Evolutionary conservation across 2,888 invertebrate species (phyloP).

Genomic region (Sthenelais limicola): DNA sequence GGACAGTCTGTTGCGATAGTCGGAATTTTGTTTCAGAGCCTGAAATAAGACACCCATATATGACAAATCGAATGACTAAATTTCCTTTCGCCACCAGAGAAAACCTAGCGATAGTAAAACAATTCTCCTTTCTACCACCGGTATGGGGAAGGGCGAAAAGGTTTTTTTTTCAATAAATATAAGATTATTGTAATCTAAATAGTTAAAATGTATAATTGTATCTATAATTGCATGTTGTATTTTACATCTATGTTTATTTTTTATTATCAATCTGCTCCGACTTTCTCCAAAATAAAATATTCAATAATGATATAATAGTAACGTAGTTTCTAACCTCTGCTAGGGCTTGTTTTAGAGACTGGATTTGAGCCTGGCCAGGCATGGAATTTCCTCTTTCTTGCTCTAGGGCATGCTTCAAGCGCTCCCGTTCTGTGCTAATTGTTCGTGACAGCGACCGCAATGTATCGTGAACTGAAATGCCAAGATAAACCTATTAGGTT

Average conservation of each 20-base stretch:
- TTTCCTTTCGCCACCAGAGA: no score
- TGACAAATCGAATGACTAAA: no score
- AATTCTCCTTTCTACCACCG: not conserved
- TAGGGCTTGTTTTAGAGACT: conserved; percentile 36
- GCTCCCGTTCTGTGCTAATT: conserved; percentile 75
- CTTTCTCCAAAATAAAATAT: not conserved
- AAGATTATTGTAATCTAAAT: no score
- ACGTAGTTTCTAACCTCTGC: conserved; percentile 40
- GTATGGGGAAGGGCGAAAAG: not conserved
- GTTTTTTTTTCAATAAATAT: no score
- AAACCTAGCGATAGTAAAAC: not conserved
- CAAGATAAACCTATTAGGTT: no score
- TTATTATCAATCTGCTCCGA: no score
- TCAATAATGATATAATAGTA: no score
- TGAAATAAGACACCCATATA: no score
- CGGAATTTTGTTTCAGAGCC: conserved; percentile 83
- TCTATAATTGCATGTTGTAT: no score
- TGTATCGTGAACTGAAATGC: conserved; percentile 48
- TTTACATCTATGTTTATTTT: no score
- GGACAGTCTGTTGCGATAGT: conserved; percentile 76
- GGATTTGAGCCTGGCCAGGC: not conserved
- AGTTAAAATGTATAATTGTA: no score
- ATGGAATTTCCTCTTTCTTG: conserved; percentile 62
- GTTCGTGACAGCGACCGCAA: conserved; percentile 45
- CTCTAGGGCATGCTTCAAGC: conserved; percentile 78